Evolutionary conservation across 2,888 invertebrate species (phyloP).

Genomic region (Sesamia inferens): DNA sequence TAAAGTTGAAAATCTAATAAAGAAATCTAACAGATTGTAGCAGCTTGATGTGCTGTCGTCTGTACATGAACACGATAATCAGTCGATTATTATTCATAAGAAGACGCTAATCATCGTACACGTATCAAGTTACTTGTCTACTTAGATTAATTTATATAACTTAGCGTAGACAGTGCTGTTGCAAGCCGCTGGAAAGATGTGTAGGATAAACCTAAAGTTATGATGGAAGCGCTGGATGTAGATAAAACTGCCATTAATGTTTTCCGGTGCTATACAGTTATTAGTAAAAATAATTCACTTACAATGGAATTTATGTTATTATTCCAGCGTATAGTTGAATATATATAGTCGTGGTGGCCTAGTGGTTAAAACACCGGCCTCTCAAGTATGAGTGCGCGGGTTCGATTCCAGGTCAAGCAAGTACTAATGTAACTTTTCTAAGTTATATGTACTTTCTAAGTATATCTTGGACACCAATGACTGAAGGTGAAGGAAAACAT

Average conservation of each 20-base stretch:
- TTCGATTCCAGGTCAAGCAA: no score
- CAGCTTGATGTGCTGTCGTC: no score
- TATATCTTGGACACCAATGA: no score
- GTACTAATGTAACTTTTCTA: no score
- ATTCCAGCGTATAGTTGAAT: neutral
- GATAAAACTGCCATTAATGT: slow-evolving; percentile 32
- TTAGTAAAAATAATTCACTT: slow-evolving; percentile 8
- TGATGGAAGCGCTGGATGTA: slow-evolving; percentile 25
- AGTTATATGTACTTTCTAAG: no score
- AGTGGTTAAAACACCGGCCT: no score
- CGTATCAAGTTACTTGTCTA: slow-evolving; percentile 43
- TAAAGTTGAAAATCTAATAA: no score
- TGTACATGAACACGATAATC: slow-evolving; percentile 31
- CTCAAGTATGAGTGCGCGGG: no score
- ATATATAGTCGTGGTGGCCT: no score
- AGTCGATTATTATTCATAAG: slow-evolving; percentile 42
- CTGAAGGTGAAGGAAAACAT: no score
- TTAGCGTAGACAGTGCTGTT: slow-evolving; percentile 26
- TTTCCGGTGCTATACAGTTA: slow-evolving; percentile 36
- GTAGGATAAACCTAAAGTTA: slow-evolving; percentile 41
- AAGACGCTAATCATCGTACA: slow-evolving; percentile 38
- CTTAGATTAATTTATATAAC: slow-evolving; percentile 26
- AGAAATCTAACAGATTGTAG: no score
- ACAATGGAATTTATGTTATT: slow-evolving; percentile 30
- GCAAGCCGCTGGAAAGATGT: slow-evolving; percentile 33